Evolutionary conservation across 2,888 invertebrate species (phyloP), one percentile per base, ranked within the genome.

Genomic region (Euproctis similis): DNA sequence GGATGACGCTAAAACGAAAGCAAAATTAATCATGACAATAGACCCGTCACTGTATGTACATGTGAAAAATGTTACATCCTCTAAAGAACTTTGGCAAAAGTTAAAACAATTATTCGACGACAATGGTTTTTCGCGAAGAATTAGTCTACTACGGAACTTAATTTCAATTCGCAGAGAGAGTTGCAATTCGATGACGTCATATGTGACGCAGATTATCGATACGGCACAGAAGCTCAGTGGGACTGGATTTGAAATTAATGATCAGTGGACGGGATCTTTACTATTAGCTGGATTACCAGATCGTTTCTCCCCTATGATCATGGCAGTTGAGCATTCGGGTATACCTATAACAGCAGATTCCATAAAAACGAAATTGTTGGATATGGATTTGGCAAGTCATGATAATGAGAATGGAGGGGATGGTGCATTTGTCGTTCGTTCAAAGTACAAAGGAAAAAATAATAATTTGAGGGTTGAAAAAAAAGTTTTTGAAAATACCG

Each of bases 121-220:
- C 3, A 19, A n/a, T n/a, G n/a, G n/a, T n/a, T n/a, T n/a, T n/a
- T n/a, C n/a, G n/a, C n/a, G n/a, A n/a, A n/a, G n/a, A n/a, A n/a
- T n/a, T n/a, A n/a, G n/a, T n/a, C n/a, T n/a, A n/a, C n/a, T n/a
- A n/a, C n/a, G n/a, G n/a, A 19, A 19, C n/a, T 19, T 19, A 8
- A 19, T 19, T 19, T 19, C 19, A n/a, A 19, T 19, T 3, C 19
- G 19, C 2, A 3, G 6, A 19, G 19, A 19, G 3, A 19, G 8
- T 19, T 19, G 19, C 19, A 19, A n/a, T n/a, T n/a, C n/a, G n/a
- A n/a, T n/a, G n/a, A n/a, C n/a, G n/a, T n/a, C n/a, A n/a, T n/a
- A n/a, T n/a, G n/a, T 19, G 19, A 19, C 19, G 6, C 19, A 19
- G 19, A 19, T 19, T 19, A 19, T 19, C 19, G 19, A 19, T 19